Conservation (phyloP, 2,888 invertebrate genomes). For the Marasmarcha lunaedactyla region DNA sequence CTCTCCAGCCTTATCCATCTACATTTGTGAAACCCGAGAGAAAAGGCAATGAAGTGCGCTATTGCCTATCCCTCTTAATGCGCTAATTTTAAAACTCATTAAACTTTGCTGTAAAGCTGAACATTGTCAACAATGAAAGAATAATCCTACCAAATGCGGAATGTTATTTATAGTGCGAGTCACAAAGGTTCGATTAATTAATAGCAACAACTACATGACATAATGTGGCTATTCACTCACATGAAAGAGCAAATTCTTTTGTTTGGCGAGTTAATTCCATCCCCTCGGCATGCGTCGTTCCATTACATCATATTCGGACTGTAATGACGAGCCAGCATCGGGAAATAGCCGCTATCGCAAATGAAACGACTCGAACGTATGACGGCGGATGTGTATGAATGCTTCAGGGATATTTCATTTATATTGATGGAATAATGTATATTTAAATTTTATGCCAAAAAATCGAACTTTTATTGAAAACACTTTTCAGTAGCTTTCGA, state of each 20-base stretch:
- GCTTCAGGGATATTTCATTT: not conserved
- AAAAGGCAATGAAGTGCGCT: slow-evolving; percentile 64
- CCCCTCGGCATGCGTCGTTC: slow-evolving; percentile 17
- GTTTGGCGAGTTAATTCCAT: slow-evolving; percentile 25
- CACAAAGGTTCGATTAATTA: slow-evolving; percentile 3
- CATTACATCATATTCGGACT: slow-evolving; percentile 36
- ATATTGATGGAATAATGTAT: not conserved
- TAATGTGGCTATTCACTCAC: not conserved
- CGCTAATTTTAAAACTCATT: slow-evolving; percentile 42
- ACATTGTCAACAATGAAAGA: too few species aligned
- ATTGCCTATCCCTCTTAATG: slow-evolving; percentile 48
- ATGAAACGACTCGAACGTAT: slow-evolving; percentile 25
- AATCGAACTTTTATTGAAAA: too few species aligned
- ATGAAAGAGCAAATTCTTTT: slow-evolving; percentile 11
- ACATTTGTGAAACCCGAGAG: slow-evolving; percentile 65
- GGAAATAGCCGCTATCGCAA: slow-evolving; percentile 35
- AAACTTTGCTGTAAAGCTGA: too few species aligned
- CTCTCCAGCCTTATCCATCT: slow-evolving; percentile 51
- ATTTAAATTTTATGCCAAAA: not conserved
- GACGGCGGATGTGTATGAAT: slow-evolving; percentile 21
- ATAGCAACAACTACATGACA: slow-evolving; percentile 1
- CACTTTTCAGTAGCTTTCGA: too few species aligned
- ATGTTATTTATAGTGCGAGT: too few species aligned
- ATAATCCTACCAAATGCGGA: too few species aligned
- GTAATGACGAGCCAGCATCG: slow-evolving; percentile 33